These are phyloP conservation scores for Yponomeuta evonymella DNA, from an alignment of 2,888 invertebrate genomes.

Conservation along the genomic window DNA sequence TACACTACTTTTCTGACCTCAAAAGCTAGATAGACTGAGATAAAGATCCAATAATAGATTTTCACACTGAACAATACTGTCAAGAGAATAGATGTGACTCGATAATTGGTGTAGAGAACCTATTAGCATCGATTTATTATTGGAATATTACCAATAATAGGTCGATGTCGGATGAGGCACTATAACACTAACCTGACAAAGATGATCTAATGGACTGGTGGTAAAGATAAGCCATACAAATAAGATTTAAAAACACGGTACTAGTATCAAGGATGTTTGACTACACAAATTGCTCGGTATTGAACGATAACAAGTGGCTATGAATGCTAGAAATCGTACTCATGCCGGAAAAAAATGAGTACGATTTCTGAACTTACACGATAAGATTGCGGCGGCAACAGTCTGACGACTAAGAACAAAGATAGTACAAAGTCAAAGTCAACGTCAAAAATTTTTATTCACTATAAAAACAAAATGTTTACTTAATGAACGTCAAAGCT, in stretches of 20 bases:
- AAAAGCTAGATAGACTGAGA: not conserved
- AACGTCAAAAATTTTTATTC: too few relatives aligned
- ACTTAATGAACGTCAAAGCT: too few relatives aligned
- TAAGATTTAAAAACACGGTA: not conserved
- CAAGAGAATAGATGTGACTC: not conserved
- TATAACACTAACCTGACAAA: constrained; percentile 6
- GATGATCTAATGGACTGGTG: not conserved
- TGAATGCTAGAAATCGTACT: too few relatives aligned
- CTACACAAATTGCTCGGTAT: not conserved
- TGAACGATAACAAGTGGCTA: constrained; percentile 3
- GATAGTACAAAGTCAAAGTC: not conserved
- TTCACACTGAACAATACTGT: not conserved
- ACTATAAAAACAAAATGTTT: too few relatives aligned
- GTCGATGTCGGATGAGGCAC: not conserved
- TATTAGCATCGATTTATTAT: constrained; percentile 2
- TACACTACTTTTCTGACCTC: too few relatives aligned
- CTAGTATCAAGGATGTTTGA: not conserved
- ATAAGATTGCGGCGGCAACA: not conserved
- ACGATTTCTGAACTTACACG: not conserved
- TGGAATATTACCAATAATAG: constrained; percentile 1
- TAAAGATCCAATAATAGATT: not conserved
- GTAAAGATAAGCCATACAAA: not conserved
- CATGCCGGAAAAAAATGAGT: not conserved
- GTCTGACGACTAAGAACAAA: not conserved
- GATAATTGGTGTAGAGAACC: not conserved